Evolutionary conservation across 2,888 invertebrate species (phyloP), one percentile per base, ranked within the genome.

Genomic region (Halictus quadricinctus): DNA sequence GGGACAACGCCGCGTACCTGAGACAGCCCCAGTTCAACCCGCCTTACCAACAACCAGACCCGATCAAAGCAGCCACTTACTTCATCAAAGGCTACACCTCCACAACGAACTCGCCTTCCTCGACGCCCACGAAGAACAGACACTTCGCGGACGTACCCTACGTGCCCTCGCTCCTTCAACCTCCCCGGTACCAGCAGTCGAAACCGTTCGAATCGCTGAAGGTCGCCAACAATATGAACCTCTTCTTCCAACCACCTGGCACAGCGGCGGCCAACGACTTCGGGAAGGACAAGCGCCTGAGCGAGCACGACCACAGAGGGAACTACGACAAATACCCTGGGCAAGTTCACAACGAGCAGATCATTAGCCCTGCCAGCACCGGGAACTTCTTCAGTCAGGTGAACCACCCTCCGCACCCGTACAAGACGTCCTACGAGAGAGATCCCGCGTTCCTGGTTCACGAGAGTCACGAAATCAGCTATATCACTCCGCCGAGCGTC

Each of bases 391-490:
- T 91, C 84, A 93, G 92, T 54, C 93, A 93, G 72, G 88, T 93
- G 3, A 93, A 92, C 66, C 94, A 94, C 74, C 92, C 92, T 0
- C 21, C 90, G 0, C 91, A 91, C n/a, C 87, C 88, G 36, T 93
- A 92, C 79, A 93, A 94, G 79, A 88, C 92, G 0, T 84, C 85
- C 0, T 92, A 89, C 85, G 94, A 94, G 77, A 90, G 93, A 36
- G 92, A 94, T 75, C 94, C 93, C 0, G 89, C 93, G 7, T 94
- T 93, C 75, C 81, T 94, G 25, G 93, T 94, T 0, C 93, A 94
- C 88, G 94, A 94, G 83, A 94, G 94, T 41, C 94, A 94, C 79
- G 94, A 94, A 74, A 86, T 94, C n/a, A 93, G 93, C 29, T 94
- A 93, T 81, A 92, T 90, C 5, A 94, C 93, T 0, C 93, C 94